Evolutionary conservation across 2,797 vertebrate species (phyloP).

Genomic region (Brachymystax lenok): DNA sequence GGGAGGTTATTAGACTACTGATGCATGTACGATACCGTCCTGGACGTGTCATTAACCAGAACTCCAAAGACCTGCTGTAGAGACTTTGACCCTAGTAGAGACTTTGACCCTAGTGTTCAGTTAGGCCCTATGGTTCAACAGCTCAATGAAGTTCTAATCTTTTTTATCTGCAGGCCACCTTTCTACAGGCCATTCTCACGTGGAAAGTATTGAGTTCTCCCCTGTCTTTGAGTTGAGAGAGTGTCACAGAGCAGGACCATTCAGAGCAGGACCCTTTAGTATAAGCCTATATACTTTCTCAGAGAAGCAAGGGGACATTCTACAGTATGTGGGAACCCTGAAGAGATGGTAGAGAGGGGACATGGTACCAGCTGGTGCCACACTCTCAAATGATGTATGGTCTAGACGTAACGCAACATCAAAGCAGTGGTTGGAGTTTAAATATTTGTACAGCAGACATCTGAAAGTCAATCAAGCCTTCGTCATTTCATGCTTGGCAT

Average conservation of each 20-base stretch:
- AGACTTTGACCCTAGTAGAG: no score
- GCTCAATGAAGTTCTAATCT: not conserved
- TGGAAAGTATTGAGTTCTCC: not conserved
- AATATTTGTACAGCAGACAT: conserved; percentile 10
- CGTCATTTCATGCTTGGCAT: conserved; percentile 6
- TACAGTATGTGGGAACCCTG: not conserved
- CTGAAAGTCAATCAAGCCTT: conserved; percentile 11
- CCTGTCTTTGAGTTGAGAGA: not conserved
- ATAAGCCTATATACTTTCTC: conserved; percentile 2
- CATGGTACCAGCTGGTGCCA: not conserved
- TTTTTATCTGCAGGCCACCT: not conserved
- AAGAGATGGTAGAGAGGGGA: not conserved
- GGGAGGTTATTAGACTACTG: not conserved
- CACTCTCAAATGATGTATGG: not conserved
- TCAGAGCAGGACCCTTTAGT: not conserved
- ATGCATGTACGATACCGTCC: not conserved
- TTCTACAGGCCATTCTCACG: not conserved
- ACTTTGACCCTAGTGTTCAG: not conserved
- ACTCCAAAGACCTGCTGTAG: not conserved
- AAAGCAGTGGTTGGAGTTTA: not conserved
- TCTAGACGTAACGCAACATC: not conserved
- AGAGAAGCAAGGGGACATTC: not conserved
- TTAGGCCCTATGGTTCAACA: not conserved
- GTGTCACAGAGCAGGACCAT: not conserved
- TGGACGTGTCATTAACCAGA: not conserved